phyloP scores from a whole-genome alignment of 2,113 vertebrate species.

The Limnothrissa miodon region DNA sequence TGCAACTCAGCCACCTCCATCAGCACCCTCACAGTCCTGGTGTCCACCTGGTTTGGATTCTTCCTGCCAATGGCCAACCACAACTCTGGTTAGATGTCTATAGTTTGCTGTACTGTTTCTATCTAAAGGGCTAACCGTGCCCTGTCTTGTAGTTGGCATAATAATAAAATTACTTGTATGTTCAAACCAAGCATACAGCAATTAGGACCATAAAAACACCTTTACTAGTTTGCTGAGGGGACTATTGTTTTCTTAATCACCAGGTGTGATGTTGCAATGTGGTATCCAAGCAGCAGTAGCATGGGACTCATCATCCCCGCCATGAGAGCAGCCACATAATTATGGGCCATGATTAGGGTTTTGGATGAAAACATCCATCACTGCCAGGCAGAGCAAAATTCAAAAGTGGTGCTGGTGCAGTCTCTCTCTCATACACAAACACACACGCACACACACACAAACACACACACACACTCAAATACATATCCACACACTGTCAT shows the following conservation, averaged over 20 bases:
- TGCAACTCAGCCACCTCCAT: conserved; percentile 97
- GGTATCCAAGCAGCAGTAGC: conserved; percentile 37
- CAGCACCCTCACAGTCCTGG: conserved; percentile 84
- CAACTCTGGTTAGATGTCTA: not conserved
- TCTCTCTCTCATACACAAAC: not conserved
- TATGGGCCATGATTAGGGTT: conserved; percentile 37
- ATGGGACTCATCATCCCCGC: conserved; percentile 30
- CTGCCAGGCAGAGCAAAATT: conserved; percentile 43
- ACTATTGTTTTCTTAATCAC: conserved; percentile 52
- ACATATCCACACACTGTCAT: not conserved
- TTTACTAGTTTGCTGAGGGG: conserved; percentile 44
- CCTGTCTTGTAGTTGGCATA: not conserved
- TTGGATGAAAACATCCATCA: conserved; percentile 38
- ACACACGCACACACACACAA: not conserved
- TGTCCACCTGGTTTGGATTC: conserved; percentile 92
- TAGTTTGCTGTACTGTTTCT: no score
- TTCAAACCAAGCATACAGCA: conserved; percentile 45
- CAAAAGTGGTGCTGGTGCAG: not conserved
- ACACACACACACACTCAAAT: not conserved
- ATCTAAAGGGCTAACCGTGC: not conserved
- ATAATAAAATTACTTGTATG: conserved; percentile 20
- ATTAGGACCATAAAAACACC: conserved; percentile 57
- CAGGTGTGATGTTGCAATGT: conserved; percentile 41
- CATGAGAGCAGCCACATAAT: conserved; percentile 40
- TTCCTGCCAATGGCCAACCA: conserved; percentile 71